Percentiles rank a stretch among this genome's conserved stretches.
Conservation (phyloP, 2,797 vertebrate genomes). For the Syngnathus rostellatus region DNA sequence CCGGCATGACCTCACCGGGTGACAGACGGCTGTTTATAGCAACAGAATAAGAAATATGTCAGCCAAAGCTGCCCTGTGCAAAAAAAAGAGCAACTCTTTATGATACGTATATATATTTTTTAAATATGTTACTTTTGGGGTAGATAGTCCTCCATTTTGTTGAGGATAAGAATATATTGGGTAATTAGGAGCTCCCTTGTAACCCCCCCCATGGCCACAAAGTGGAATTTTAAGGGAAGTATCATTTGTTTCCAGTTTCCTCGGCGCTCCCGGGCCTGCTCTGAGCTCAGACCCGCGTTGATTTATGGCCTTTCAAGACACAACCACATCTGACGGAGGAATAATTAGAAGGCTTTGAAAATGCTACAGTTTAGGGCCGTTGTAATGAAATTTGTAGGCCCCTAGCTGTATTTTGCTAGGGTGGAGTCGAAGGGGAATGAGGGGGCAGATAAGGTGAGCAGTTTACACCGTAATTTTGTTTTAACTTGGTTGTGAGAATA, state of each 20-base stretch:
- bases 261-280: constrained; percentile 77
- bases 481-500: constrained; percentile 1
- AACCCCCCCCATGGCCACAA: not conserved
- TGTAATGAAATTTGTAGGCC: constrained; percentile 75
- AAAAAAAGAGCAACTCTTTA: not conserved
- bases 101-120: not conserved
- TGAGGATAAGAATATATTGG: no score
- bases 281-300: constrained; percentile 70
- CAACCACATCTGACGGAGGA: constrained; percentile 82
- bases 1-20: constrained; percentile 63
- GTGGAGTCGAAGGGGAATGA: constrained; percentile 25
- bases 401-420: constrained; percentile 48
- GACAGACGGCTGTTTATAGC: constrained; percentile 42
- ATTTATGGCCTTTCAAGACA: constrained; percentile 77
- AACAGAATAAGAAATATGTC: constrained; percentile 29
- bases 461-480: not conserved
- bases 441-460: constrained; percentile 12
- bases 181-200: no score
- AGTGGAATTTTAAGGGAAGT: constrained; percentile 39
- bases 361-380: constrained; percentile 72
- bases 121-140: not conserved
- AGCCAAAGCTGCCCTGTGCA: not conserved
- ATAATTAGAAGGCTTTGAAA: constrained; percentile 84
- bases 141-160: no score
- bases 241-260: constrained; percentile 89